A percentile compares a stretch with the other conserved stretches of the same genome.
phyloP scores from a whole-genome alignment of 1,140 invertebrate species.

The Theocolax elegans region DNA sequence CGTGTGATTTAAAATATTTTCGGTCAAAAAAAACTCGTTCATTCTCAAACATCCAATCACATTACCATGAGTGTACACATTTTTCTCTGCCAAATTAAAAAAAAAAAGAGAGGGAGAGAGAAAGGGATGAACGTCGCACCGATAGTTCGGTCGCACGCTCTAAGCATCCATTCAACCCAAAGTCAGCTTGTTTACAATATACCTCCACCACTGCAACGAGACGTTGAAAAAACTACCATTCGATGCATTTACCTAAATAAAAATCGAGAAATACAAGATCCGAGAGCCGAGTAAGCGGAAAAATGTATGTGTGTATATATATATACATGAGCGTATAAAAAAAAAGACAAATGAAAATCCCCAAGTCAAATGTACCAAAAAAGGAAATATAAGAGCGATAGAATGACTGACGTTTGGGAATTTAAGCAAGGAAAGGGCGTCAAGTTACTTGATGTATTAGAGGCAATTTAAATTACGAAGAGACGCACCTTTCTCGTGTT shows the following conservation, averaged over 20 bases:
- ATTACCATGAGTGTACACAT: background rate
- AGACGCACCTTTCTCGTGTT: too few relatives aligned
- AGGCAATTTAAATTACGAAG: slow-evolving; percentile 54
- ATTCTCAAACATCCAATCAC: slow-evolving; percentile 1
- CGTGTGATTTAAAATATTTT: too few relatives aligned
- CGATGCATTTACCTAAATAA: too few relatives aligned
- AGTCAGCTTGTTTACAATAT: too few relatives aligned
- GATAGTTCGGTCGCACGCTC: too few relatives aligned
- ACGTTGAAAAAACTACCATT: background rate
- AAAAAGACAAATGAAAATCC: background rate
- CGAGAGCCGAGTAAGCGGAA: too few relatives aligned
- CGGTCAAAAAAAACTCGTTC: too few relatives aligned
- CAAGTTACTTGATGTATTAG: slow-evolving; percentile 51
- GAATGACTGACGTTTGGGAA: slow-evolving; percentile 45
- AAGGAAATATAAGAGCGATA: background rate
- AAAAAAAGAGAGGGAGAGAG: slow-evolving; percentile 22
- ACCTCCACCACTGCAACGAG: background rate
- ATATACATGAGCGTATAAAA: too few relatives aligned
- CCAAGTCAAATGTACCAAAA: slow-evolving; percentile 27
- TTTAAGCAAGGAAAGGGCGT: slow-evolving; percentile 46
- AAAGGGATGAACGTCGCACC: slow-evolving; percentile 1
- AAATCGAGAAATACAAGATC: too few relatives aligned
- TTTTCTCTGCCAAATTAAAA: background rate
- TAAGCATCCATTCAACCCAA: background rate
- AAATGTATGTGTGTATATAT: too few relatives aligned